A percentile compares a stretch with the other conserved stretches of the same genome.
Evolutionary conservation across 2,888 invertebrate genomes (phyloP).

Genomic region (Clistopyga incitator): DNA sequence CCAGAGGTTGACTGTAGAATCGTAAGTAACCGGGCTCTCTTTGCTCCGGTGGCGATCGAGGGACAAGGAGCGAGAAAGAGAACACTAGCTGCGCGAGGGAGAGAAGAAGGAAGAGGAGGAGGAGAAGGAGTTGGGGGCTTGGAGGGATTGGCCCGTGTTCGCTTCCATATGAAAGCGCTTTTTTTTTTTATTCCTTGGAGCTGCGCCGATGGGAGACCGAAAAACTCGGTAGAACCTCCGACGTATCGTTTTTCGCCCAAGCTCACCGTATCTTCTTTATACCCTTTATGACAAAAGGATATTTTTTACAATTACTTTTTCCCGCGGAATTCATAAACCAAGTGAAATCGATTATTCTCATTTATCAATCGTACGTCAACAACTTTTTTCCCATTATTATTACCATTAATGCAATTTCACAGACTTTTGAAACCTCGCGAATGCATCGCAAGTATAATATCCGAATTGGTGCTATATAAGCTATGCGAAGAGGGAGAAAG

Average conservation of each 20-base stretch:
- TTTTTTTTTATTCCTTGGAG: constrained; percentile 47
- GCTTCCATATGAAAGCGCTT: constrained; percentile 72
- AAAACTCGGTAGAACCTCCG: constrained; percentile 53
- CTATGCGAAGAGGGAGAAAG: too few relatives aligned
- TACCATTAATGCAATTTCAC: too few relatives aligned
- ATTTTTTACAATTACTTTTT: too few relatives aligned
- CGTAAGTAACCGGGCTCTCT: constrained; percentile 80
- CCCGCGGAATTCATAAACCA: too few relatives aligned
- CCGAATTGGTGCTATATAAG: too few relatives aligned
- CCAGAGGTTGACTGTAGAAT: constrained; percentile 83
- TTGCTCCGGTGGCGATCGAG: constrained; percentile 71
- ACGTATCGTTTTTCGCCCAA: constrained; percentile 10
- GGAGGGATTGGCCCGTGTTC: constrained; percentile 73
- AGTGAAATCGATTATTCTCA: too few relatives aligned
- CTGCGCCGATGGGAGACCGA: constrained; percentile 57
- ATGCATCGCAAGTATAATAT: too few relatives aligned
- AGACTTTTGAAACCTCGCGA: too few relatives aligned
- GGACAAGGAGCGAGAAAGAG: constrained; percentile 72
- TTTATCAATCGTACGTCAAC: too few relatives aligned
- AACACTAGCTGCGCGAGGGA: constrained; percentile 66
- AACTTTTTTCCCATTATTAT: too few relatives aligned
- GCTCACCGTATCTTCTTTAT: background rate
- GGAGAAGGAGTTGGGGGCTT: constrained; percentile 65
- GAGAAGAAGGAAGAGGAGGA: constrained; percentile 70
- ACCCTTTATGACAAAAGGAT: too few relatives aligned